These are phyloP conservation scores for Xanthia icteritia DNA, from an alignment of 2,888 invertebrate genomes.

Conservation along the genomic window DNA sequence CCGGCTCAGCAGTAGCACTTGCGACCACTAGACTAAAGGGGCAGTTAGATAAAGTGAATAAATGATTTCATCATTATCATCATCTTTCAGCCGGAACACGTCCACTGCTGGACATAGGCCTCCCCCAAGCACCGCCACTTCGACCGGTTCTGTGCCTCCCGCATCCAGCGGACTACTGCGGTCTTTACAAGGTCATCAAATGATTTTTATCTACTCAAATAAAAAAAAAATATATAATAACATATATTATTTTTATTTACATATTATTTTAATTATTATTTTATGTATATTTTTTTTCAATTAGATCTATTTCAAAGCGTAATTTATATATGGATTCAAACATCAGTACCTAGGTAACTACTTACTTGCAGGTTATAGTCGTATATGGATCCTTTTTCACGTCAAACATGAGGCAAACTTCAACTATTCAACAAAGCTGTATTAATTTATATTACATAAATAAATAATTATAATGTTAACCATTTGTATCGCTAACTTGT, in stretches of 20 bases:
- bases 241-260: too few species aligned
- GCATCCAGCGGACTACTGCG: too few species aligned
- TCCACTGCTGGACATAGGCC: too few species aligned
- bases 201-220: too few species aligned
- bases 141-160: too few species aligned
- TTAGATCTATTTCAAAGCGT: neutral
- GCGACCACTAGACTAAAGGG: neutral
- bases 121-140: too few species aligned
- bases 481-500: constrained; percentile 18
- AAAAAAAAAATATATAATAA: too few species aligned
- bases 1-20: neutral
- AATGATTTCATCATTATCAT: too few species aligned
- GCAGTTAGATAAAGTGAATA: neutral
- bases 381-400: neutral
- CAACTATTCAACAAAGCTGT: neutral
- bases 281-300: neutral
- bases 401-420: constrained; percentile 9
- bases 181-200: too few species aligned
- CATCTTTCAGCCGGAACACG: too few species aligned
- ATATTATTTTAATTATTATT: too few species aligned
- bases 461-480: constrained; percentile 1
- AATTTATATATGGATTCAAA: neutral
- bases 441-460: neutral
- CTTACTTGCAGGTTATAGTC: neutral
- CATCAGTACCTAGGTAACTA: neutral